These are phyloP conservation scores for Centropus unirufus DNA, from an alignment of 2,113 vertebrate genomes.

Conservation along the genomic window DNA sequence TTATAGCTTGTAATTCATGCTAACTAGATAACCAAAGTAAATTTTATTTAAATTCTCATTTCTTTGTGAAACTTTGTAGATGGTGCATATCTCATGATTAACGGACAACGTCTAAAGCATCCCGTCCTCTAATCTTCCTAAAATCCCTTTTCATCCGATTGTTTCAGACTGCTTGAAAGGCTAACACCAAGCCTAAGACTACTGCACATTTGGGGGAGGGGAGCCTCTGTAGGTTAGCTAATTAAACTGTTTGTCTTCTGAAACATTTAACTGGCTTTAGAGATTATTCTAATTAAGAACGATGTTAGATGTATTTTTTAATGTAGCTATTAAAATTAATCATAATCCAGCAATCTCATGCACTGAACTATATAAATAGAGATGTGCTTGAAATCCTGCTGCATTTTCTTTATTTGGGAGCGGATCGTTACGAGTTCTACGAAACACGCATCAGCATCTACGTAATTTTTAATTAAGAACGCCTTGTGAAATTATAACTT, in stretches of 20 bases:
- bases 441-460: background rate
- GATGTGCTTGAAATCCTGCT: constrained; percentile 71
- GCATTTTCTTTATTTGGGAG: constrained; percentile 65
- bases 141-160: constrained; percentile 99
- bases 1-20: constrained; percentile 81
- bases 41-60: constrained; percentile 81
- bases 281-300: constrained; percentile 90
- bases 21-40: constrained; percentile 81
- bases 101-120: constrained; percentile 96
- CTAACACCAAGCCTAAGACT: constrained; percentile 89
- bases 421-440: constrained; percentile 37
- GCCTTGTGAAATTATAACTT: constrained; percentile 40
- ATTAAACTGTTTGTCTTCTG: constrained; percentile 95
- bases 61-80: constrained; percentile 83
- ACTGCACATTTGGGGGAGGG: constrained; percentile 86
- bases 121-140: constrained; percentile 97
- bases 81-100: constrained; percentile 92
- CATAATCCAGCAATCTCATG: constrained; percentile 81
- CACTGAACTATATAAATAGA: constrained; percentile 78
- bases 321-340: constrained; percentile 86
- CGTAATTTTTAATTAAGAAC: constrained; percentile 57
- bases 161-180: constrained; percentile 99
- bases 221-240: constrained; percentile 90
- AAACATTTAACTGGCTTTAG: constrained; percentile 92
- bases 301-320: constrained; percentile 86